phyloP scores from a whole-genome alignment of 2,797 vertebrate species.

The Apogon hyalosoma region DNA sequence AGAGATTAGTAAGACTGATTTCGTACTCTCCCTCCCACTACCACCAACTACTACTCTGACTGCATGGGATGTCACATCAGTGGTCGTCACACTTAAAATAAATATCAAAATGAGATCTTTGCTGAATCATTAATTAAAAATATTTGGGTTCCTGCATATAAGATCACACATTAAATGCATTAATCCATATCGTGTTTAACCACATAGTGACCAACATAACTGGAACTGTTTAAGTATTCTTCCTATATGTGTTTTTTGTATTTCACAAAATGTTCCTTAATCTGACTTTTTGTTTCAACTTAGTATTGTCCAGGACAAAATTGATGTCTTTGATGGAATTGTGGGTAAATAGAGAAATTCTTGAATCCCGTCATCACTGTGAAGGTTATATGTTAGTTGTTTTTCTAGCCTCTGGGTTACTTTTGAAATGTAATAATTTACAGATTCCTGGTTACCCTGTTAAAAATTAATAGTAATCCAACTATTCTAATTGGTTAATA shows the following conservation, averaged over 20 bases:
- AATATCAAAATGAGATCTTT: neutral
- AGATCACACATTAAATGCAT: conserved; percentile 7
- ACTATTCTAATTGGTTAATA: too few relatives aligned
- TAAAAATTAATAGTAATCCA: too few relatives aligned
- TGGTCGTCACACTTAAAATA: conserved; percentile 2
- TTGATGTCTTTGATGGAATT: too few relatives aligned
- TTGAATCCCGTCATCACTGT: too few relatives aligned
- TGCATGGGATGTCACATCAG: conserved; percentile 2
- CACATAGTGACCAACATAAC: neutral
- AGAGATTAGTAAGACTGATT: conserved; percentile 63
- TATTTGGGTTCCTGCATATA: neutral
- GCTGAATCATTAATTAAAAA: neutral
- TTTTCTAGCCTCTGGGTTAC: too few relatives aligned
- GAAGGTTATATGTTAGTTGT: too few relatives aligned
- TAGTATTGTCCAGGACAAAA: neutral
- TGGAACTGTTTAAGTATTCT: conserved; percentile 1
- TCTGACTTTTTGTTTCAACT: neutral
- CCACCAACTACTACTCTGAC: conserved; percentile 10
- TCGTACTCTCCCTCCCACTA: conserved; percentile 29
- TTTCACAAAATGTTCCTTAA: too few relatives aligned
- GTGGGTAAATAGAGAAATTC: too few relatives aligned
- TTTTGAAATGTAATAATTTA: too few relatives aligned
- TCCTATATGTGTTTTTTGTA: neutral
- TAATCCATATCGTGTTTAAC: conserved; percentile 1
- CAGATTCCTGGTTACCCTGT: too few relatives aligned